Evolutionary conservation across 2,797 vertebrate genomes (phyloP).

Genomic region (Trichosurus vulpecula): DNA sequence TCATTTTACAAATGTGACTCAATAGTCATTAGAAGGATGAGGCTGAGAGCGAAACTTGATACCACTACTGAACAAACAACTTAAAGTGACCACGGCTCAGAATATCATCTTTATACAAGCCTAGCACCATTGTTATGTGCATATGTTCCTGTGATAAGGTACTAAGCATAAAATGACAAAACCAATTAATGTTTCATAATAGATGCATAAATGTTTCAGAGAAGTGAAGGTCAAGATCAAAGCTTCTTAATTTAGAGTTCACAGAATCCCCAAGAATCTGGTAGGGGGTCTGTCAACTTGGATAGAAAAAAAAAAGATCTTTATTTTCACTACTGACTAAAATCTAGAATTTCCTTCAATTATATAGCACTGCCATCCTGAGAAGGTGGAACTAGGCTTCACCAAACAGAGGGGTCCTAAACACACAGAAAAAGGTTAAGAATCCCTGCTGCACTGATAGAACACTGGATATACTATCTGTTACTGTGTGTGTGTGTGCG

Average conservation of each 20-base stretch:
- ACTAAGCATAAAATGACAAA: background rate
- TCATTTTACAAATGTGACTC: background rate
- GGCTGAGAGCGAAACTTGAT: background rate
- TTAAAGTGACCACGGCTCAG: background rate
- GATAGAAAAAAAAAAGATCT: background rate
- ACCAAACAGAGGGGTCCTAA: background rate
- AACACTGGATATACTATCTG: background rate
- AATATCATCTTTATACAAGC: too few species aligned
- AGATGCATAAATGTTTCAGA: background rate
- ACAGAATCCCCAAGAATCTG: background rate
- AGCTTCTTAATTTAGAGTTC: background rate
- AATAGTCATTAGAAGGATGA: background rate
- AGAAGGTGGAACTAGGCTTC: background rate
- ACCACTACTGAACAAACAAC: background rate
- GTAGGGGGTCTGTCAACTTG: background rate
- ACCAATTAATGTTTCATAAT: background rate
- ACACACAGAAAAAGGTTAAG: background rate
- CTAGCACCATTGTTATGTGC: background rate
- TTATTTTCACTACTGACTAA: background rate
- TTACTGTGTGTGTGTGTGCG: background rate
- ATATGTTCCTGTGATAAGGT: background rate
- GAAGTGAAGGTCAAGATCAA: background rate
- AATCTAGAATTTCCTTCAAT: background rate
- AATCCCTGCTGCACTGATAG: background rate
- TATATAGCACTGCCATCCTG: background rate